phyloP scores from a whole-genome alignment of 1,140 invertebrate genomes.

The Halesus radiatus region DNA sequence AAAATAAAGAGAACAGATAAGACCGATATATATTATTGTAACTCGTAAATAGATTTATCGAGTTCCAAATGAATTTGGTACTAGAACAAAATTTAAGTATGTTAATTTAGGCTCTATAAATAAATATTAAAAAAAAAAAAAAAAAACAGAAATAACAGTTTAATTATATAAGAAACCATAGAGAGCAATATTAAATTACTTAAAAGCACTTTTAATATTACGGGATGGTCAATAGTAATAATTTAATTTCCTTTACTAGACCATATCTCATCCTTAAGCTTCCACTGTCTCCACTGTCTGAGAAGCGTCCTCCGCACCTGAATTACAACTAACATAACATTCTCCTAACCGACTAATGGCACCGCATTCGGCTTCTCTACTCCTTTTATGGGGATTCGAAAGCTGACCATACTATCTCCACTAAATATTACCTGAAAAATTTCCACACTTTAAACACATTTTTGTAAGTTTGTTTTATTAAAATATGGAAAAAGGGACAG shows the following conservation, averaged over 20 bases:
- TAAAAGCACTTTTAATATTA: conserved; percentile 52
- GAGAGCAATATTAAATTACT: conserved; percentile 56
- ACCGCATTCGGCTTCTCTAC: too few relatives aligned
- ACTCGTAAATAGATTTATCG: conserved; percentile 34
- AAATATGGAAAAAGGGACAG: background rate
- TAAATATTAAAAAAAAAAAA: background rate
- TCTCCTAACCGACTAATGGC: too few relatives aligned
- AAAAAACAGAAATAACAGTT: conserved; percentile 46
- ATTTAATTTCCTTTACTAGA: conserved; percentile 29
- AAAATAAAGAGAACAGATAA: conserved; percentile 42
- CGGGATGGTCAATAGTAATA: conserved; percentile 44
- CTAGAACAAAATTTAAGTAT: conserved; percentile 48
- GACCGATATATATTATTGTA: conserved; percentile 41
- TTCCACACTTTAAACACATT: too few relatives aligned
- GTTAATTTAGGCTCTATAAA: conserved; percentile 48
- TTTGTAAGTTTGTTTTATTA: background rate
- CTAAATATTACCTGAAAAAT: too few relatives aligned
- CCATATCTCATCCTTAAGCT: background rate
- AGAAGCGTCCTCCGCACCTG: background rate
- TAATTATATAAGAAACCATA: conserved; percentile 53
- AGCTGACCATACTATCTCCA: too few relatives aligned
- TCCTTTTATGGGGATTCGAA: too few relatives aligned
- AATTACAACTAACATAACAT: background rate
- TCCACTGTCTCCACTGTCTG: conserved; percentile 2
- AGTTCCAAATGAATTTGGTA: conserved; percentile 48